Conservation (phyloP, 1,140 invertebrate genomes). For the Zaprionus capensis region DNA sequence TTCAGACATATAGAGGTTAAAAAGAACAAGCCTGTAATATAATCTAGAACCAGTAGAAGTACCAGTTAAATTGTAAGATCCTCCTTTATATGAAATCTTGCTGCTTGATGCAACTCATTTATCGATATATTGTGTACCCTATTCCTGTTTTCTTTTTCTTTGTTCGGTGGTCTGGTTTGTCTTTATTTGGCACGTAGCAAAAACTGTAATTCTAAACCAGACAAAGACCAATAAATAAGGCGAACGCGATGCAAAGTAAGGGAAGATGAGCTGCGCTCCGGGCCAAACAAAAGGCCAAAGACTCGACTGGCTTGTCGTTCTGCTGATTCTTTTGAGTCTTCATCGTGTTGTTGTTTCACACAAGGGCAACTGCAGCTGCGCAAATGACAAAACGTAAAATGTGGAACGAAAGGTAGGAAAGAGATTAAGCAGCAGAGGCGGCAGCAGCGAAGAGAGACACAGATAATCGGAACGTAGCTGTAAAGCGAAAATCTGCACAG, state of each 20-base stretch:
- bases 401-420: constrained; percentile 4
- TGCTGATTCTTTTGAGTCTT: neutral
- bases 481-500: constrained; percentile 45
- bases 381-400: constrained; percentile 28
- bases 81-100: neutral
- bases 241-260: constrained; percentile 35
- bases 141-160: constrained; percentile 1
- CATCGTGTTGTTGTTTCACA: constrained; percentile 8
- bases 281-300: constrained; percentile 35
- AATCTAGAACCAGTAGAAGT: neutral
- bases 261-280: constrained; percentile 14
- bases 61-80: neutral
- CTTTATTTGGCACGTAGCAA: constrained; percentile 42
- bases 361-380: constrained; percentile 39
- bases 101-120: neutral
- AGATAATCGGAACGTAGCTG: constrained; percentile 55
- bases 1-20: too few relatives aligned
- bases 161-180: constrained; percentile 39
- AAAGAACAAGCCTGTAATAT: neutral
- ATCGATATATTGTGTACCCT: constrained; percentile 24
- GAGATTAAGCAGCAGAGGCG: constrained; percentile 45
- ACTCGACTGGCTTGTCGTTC: neutral
- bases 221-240: constrained; percentile 48
- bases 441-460: constrained; percentile 1
- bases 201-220: constrained; percentile 56